Evolutionary conservation across 2,797 vertebrate genomes (phyloP).

Genomic region (Leucoraja ocellata): DNA sequence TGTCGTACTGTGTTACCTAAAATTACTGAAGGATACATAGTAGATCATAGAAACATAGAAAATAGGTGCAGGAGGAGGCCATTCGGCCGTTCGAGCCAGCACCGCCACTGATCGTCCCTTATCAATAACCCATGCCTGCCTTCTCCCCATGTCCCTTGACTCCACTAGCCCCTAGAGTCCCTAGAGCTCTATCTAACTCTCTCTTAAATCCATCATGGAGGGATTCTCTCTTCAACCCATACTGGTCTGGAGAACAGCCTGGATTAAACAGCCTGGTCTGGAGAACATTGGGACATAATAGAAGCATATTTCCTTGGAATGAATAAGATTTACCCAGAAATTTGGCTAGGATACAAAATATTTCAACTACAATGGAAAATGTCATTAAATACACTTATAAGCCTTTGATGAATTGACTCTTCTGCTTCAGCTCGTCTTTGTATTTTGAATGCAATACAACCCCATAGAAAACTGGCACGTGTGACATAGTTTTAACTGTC

Average conservation of each 20-base stretch:
- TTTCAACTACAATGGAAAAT: background rate
- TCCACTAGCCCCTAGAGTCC: too few relatives aligned
- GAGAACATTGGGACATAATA: background rate
- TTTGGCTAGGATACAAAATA: background rate
- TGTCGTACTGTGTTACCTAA: background rate
- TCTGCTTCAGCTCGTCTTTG: background rate
- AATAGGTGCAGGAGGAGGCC: too few relatives aligned
- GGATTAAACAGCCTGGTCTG: too few relatives aligned
- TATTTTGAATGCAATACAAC: background rate
- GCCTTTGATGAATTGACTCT: background rate
- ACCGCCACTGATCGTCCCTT: too few relatives aligned
- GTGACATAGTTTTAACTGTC: background rate
- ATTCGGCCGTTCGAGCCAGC: too few relatives aligned
- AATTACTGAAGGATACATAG: background rate
- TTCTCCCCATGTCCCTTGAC: too few relatives aligned
- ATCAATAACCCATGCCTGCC: too few relatives aligned
- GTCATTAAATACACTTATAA: background rate
- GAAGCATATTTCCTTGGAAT: background rate
- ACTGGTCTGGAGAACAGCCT: too few relatives aligned
- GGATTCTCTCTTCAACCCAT: background rate
- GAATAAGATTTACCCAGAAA: constrained; percentile 4
- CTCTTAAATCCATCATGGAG: too few relatives aligned
- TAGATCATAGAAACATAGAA: too few relatives aligned
- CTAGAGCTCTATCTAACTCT: too few relatives aligned
- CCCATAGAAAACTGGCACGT: too few relatives aligned